Evolutionary conservation across 2,888 invertebrate genomes (phyloP).

Genomic region (Norana najaformis): DNA sequence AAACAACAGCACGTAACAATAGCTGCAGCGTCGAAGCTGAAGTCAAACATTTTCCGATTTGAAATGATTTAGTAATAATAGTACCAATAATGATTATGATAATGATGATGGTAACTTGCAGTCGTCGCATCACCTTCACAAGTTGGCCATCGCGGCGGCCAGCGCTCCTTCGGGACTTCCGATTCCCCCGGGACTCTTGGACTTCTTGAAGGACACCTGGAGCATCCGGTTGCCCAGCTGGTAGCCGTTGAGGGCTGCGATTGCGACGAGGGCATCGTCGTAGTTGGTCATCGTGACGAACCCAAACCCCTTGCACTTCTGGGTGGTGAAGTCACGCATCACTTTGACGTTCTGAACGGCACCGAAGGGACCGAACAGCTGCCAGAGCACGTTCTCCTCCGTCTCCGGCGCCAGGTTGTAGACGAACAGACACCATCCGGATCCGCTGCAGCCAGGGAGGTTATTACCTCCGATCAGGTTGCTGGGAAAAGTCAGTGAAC

Average conservation of each 20-base stretch:
- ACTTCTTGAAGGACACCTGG: conserved; percentile 66
- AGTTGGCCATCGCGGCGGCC: conserved; percentile 26
- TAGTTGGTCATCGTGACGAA: conserved; percentile 98
- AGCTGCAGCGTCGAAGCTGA: not conserved
- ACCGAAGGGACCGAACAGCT: conserved; percentile 94
- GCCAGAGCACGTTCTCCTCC: conserved; percentile 88
- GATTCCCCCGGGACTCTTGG: not conserved
- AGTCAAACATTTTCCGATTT: not conserved
- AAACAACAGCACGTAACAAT: not conserved
- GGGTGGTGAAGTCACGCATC: conserved; percentile 89
- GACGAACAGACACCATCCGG: conserved; percentile 88
- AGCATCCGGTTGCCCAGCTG: conserved; percentile 90
- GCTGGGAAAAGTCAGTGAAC: conserved; percentile 52
- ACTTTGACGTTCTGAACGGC: conserved; percentile 96
- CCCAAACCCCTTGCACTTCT: conserved; percentile 97
- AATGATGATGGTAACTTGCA: not conserved
- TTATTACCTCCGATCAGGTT: conserved; percentile 51
- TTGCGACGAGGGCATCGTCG: conserved; percentile 93
- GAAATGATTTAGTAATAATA: not conserved
- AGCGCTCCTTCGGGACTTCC: conserved; percentile 21
- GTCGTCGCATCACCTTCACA: not conserved
- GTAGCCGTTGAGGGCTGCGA: conserved; percentile 93
- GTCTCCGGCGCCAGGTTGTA: conserved; percentile 89
- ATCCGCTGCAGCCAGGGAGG: conserved; percentile 35
- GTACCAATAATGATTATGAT: not conserved